Evolutionary conservation across 2,797 vertebrate genomes (phyloP).

Genomic region (Mus caroli): DNA sequence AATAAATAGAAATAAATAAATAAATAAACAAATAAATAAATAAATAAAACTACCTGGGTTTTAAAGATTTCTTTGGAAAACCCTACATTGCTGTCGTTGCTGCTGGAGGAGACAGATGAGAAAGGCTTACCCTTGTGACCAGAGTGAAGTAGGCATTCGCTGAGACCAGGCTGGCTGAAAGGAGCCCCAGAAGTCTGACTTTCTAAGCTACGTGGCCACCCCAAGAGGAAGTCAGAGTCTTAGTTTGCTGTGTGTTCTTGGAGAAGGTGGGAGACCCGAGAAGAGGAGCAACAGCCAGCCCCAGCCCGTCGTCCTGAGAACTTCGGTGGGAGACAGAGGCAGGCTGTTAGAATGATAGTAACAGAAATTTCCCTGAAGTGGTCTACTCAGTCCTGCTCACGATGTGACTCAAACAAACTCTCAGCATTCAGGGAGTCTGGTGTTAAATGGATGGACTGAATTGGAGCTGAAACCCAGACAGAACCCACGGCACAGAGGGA

Average conservation of each 20-base stretch:
- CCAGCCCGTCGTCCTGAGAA: background rate
- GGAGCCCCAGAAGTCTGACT: background rate
- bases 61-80: background rate
- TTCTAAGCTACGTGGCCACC: background rate
- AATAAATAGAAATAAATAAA: background rate
- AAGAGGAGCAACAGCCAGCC: background rate
- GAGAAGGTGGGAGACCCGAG: background rate
- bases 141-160: background rate
- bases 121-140: background rate
- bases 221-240: constrained; percentile 5
- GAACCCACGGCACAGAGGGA: background rate
- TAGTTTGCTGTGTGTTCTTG: background rate
- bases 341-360: background rate
- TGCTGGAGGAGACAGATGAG: rapidly evolving
- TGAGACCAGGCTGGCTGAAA: background rate
- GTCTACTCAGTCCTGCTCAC: background rate
- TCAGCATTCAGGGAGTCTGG: background rate
- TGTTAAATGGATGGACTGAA: background rate
- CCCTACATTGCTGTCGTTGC: background rate
- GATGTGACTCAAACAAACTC: background rate
- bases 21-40: background rate
- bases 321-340: background rate
- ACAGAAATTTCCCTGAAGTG: background rate
- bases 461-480: background rate
- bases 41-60: background rate